These are phyloP conservation scores for Microctenopoma stevenorrisi DNA, from an alignment of 2,797 vertebrate species.

Conservation along the genomic window DNA sequence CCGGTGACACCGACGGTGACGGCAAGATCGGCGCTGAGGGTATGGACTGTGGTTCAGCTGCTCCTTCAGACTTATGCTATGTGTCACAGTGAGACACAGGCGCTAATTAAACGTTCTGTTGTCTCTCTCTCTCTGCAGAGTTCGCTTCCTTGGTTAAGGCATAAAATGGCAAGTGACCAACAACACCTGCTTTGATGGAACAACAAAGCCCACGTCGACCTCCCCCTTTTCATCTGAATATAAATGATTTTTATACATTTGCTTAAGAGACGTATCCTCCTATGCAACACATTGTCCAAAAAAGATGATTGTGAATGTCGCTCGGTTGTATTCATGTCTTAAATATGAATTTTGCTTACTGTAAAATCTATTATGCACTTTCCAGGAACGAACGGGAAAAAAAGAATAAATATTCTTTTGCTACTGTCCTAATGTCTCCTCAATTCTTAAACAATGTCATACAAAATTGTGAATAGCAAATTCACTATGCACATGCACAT, in stretches of 20 bases:
- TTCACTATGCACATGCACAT: no score
- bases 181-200: conserved; percentile 84
- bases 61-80: no score
- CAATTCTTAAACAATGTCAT: neutral
- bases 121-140: conserved; percentile 71
- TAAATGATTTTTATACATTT: conserved; percentile 87
- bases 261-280: conserved; percentile 83
- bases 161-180: conserved; percentile 82
- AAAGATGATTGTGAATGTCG: conserved; percentile 85
- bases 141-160: conserved; percentile 80
- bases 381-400: conserved; percentile 81
- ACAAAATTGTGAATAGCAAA: no score
- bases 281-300: conserved; percentile 84
- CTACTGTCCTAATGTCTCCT: conserved; percentile 51
- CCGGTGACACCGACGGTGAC: conserved; percentile 85
- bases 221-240: conserved; percentile 83
- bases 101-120: neutral
- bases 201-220: conserved; percentile 79
- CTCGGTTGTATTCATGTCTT: conserved; percentile 87
- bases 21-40: conserved; percentile 87
- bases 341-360: conserved; percentile 87
- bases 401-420: conserved; percentile 86
- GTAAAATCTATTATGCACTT: conserved; percentile 88
- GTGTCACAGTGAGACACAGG: neutral
- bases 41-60: conserved; percentile 31